A percentile compares a stretch with the other conserved stretches of the same genome.
phyloP scores from a whole-genome alignment of 1,140 invertebrate species.

The Leptonema lineaticorne region DNA sequence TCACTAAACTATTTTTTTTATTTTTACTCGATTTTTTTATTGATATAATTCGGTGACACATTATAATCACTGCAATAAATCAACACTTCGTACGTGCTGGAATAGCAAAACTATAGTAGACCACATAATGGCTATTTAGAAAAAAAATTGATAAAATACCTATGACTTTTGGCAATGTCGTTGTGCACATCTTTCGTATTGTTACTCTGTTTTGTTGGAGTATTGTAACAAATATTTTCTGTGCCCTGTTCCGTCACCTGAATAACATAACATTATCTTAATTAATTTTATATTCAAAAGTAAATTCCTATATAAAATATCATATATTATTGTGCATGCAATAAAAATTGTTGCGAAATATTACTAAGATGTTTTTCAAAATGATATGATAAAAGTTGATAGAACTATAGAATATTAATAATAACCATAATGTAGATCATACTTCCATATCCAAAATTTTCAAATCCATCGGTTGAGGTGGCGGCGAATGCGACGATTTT shows the following conservation, averaged over 20 bases:
- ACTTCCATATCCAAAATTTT: constrained; percentile 20
- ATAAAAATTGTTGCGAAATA: background rate
- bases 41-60: too few relatives aligned
- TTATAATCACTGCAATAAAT: too few relatives aligned
- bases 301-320: background rate
- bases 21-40: too few relatives aligned
- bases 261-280: background rate
- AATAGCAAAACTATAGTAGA: too few relatives aligned
- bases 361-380: too few relatives aligned
- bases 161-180: background rate
- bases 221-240: background rate
- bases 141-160: background rate
- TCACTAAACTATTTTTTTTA: too few relatives aligned
- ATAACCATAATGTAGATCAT: background rate
- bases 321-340: background rate
- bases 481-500: background rate
- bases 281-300: too few relatives aligned
- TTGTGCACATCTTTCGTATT: constrained; percentile 1
- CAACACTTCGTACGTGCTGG: too few relatives aligned
- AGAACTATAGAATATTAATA: too few relatives aligned
- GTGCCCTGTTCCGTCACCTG: constrained; percentile 11
- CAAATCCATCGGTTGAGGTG: background rate
- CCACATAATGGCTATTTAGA: too few relatives aligned
- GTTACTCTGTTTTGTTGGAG: background rate
- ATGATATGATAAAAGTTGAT: too few relatives aligned